Conservation (phyloP, 1,140 invertebrate genomes). For the Drosophila tristis region DNA sequence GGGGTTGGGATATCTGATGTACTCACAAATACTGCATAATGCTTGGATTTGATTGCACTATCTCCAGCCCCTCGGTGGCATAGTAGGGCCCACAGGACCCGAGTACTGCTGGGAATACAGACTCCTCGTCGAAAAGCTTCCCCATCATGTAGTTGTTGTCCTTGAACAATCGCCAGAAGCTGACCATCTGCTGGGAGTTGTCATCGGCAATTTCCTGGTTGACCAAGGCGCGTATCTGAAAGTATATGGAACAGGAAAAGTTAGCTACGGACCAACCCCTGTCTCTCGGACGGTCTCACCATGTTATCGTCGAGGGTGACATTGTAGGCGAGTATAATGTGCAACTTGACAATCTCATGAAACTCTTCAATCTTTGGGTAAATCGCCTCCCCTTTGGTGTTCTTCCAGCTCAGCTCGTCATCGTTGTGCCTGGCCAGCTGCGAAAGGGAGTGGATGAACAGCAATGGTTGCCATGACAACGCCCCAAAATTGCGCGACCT, state of each 20-base stretch:
- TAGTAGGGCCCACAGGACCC: constrained; percentile 79
- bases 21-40: constrained; percentile 76
- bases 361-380: constrained; percentile 80
- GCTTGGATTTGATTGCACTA: constrained; percentile 67
- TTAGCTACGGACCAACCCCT: too few species aligned
- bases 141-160: constrained; percentile 83
- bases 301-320: constrained; percentile 82
- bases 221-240: constrained; percentile 68
- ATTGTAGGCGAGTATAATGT: constrained; percentile 79
- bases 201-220: constrained; percentile 79
- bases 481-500: constrained; percentile 29
- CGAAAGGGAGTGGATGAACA: not conserved
- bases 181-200: constrained; percentile 76
- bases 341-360: constrained; percentile 77
- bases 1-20: not conserved
- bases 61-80: constrained; percentile 71
- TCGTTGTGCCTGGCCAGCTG: constrained; percentile 72
- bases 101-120: constrained; percentile 71
- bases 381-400: constrained; percentile 60
- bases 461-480: constrained; percentile 30
- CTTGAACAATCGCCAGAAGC: constrained; percentile 77
- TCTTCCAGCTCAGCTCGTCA: constrained; percentile 73
- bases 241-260: not conserved
- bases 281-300: constrained; percentile 33
- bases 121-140: constrained; percentile 80